phyloP scores from a whole-genome alignment of 2,113 vertebrate species.

The Alosa alosa region DNA sequence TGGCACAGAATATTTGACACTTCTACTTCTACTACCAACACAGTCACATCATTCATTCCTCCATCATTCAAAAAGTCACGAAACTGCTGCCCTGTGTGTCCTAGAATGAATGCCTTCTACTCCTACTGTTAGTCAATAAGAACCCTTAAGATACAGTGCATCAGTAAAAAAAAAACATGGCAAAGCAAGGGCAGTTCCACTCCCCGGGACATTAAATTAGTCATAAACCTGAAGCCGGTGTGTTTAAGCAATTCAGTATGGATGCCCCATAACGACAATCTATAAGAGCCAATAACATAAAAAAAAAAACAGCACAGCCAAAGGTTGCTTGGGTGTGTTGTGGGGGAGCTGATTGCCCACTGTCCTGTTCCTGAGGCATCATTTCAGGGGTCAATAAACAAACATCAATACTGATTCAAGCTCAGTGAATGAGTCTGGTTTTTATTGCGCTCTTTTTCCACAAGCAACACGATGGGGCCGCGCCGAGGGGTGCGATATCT shows the following conservation, averaged over 20 bases:
- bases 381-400: conserved; percentile 10
- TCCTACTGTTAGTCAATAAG: not conserved
- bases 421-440: not conserved
- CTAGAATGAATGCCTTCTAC: not conserved
- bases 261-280: not conserved
- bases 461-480: not conserved
- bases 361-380: not conserved
- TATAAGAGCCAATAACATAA: not conserved
- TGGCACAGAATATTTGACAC: not conserved
- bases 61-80: too few relatives aligned
- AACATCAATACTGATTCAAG: not conserved
- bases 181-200: not conserved
- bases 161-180: not conserved
- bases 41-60: not conserved
- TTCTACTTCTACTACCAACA: not conserved
- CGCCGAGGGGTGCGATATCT: not conserved
- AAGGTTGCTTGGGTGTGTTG: not conserved
- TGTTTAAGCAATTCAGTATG: not conserved
- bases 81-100: too few relatives aligned
- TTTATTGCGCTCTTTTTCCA: conserved; percentile 1
- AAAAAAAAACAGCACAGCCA: not conserved
- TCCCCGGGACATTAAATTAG: not conserved
- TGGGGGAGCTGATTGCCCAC: not conserved
- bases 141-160: not conserved
- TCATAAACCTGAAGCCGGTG: not conserved